These are phyloP conservation scores for Chouioia cunea DNA, from an alignment of 2,888 invertebrate species.

Conservation along the genomic window DNA sequence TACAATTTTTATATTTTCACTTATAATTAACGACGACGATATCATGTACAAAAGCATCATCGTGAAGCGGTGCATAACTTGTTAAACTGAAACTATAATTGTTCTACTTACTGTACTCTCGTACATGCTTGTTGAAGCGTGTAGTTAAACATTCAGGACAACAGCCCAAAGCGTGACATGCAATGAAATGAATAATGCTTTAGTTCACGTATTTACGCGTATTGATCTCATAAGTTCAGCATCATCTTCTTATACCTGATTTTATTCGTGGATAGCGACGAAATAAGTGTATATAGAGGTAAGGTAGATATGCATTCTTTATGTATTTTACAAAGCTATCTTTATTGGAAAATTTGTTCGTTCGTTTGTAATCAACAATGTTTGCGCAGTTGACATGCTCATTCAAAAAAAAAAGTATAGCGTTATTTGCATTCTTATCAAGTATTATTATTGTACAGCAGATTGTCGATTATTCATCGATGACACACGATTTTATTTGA, in stretches of 20 bases:
- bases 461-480: too few relatives aligned
- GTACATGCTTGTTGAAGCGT: constrained; percentile 14
- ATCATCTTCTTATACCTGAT: too few relatives aligned
- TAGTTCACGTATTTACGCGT: too few relatives aligned
- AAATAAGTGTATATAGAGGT: neutral
- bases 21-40: neutral
- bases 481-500: neutral
- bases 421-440: constrained; percentile 28
- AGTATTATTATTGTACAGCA: too few relatives aligned
- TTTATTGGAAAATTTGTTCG: constrained; percentile 14
- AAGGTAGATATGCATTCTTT: neutral
- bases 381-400: constrained; percentile 26
- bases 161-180: constrained; percentile 58
- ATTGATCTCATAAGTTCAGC: too few relatives aligned
- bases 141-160: constrained; percentile 49
- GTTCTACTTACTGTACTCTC: constrained; percentile 12
- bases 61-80: constrained; percentile 1
- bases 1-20: constrained; percentile 13
- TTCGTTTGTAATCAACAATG: neutral
- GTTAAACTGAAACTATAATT: constrained; percentile 25
- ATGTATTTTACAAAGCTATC: constrained; percentile 15
- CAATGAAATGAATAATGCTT: constrained; percentile 45
- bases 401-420: constrained; percentile 8
- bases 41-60: constrained; percentile 17
- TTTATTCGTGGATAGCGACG: neutral